These are phyloP conservation scores for Lithophane leautieri DNA, from an alignment of 2,888 invertebrate species.

Conservation along the genomic window DNA sequence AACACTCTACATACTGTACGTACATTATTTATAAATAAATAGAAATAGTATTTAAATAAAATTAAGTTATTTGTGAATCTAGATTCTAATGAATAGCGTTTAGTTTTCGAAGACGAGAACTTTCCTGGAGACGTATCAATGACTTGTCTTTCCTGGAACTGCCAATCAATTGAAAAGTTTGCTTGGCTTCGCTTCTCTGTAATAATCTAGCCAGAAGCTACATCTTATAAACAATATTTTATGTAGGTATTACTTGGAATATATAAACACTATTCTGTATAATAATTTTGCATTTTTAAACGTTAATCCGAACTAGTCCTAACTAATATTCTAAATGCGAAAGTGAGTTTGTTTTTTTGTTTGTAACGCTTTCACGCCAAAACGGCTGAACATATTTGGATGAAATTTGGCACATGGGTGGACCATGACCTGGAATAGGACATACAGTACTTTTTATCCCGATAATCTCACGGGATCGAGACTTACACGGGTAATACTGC, in stretches of 20 bases:
- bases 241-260: conserved; percentile 2
- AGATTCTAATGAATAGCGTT: no score
- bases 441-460: no score
- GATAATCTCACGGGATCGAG: no score
- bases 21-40: not conserved
- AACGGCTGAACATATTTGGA: no score
- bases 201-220: conserved; percentile 24
- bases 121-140: conserved; percentile 34
- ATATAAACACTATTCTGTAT: not conserved
- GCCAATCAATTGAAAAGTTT: conserved; percentile 46
- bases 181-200: conserved; percentile 25
- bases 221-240: conserved; percentile 2
- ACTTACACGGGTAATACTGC: no score
- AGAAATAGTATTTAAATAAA: not conserved
- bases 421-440: no score
- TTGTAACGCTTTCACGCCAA: no score
- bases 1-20: not conserved
- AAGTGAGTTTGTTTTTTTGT: no score
- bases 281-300: not conserved
- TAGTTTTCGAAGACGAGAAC: conserved; percentile 24
- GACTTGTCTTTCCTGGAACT: conserved; percentile 31
- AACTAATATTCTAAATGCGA: no score
- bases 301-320: not conserved
- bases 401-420: no score
- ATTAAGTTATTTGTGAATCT: not conserved